Evolutionary conservation across 1,140 invertebrate genomes (phyloP).

Genomic region (Bicyclus anynana): DNA sequence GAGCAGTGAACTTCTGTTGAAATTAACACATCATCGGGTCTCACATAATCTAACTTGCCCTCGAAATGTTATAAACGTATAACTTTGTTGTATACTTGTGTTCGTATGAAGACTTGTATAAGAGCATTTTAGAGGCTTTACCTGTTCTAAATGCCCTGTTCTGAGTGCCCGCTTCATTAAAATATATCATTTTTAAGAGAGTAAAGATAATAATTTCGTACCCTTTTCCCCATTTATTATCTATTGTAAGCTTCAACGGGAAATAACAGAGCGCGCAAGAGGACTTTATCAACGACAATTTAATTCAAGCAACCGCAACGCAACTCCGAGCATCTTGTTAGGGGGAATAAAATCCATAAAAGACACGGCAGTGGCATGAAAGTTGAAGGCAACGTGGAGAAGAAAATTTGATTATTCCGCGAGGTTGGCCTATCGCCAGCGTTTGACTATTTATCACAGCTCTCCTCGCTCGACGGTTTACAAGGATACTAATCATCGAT

Average conservation of each 20-base stretch:
- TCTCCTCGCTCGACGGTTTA: constrained; percentile 59
- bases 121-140: not conserved
- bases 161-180: constrained; percentile 5
- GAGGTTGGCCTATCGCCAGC: constrained; percentile 74
- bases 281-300: constrained; percentile 70
- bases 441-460: constrained; percentile 70
- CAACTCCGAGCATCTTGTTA: constrained; percentile 65
- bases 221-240: constrained; percentile 40
- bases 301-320: constrained; percentile 69
- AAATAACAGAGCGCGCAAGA: constrained; percentile 49
- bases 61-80: too few species aligned
- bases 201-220: constrained; percentile 15
- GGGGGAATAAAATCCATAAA: constrained; percentile 74
- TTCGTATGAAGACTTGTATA: not conserved
- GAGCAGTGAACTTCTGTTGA: constrained; percentile 61
- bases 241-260: constrained; percentile 41
- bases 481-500: constrained; percentile 71
- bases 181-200: constrained; percentile 13
- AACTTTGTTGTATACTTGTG: not conserved
- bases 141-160: too few species aligned
- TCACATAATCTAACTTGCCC: constrained; percentile 7
- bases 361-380: constrained; percentile 57
- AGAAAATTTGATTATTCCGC: constrained; percentile 74
- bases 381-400: constrained; percentile 54
- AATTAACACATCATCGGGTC: constrained; percentile 62